Conservation (phyloP, 2,888 invertebrate species). For the Andrena bicolor region DNA sequence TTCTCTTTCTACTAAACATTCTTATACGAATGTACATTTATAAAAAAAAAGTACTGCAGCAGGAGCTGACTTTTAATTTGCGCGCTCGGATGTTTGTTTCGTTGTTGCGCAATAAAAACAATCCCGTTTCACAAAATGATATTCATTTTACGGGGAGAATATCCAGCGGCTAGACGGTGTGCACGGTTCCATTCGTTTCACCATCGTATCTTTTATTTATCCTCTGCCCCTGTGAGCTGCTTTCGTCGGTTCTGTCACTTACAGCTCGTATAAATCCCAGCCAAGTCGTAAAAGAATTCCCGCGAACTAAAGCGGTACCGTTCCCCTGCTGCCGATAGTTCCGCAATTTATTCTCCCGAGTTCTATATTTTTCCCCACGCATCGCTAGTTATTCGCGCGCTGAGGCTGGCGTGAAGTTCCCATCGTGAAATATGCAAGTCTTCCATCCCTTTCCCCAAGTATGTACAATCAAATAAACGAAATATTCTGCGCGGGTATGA, state of each 20-base stretch:
- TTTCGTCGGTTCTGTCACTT: conserved; percentile 77
- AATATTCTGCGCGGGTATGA: background rate
- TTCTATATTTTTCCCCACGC: conserved; percentile 45
- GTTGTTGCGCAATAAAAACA: background rate
- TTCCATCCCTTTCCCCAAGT: background rate
- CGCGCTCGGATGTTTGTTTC: background rate
- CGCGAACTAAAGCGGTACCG: conserved; percentile 67
- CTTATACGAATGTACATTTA: too few relatives aligned
- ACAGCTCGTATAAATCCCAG: conserved; percentile 80
- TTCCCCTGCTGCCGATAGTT: conserved; percentile 78
- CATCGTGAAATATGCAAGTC: conserved; percentile 14
- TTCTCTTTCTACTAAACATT: too few relatives aligned
- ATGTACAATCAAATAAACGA: background rate
- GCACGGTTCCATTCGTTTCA: conserved; percentile 41
- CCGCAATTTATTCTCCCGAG: conserved; percentile 74
- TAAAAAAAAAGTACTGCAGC: background rate
- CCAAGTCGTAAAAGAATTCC: conserved; percentile 77
- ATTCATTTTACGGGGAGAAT: conserved; percentile 14
- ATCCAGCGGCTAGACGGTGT: conserved; percentile 25
- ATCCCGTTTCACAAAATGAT: background rate
- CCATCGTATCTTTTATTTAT: conserved; percentile 63
- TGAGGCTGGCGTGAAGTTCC: conserved; percentile 11
- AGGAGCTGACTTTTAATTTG: background rate
- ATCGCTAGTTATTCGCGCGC: conserved; percentile 15
- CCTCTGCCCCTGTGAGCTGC: conserved; percentile 59